Conservation (phyloP, 2,113 vertebrate genomes). For the Prionailurus bengalensis region DNA sequence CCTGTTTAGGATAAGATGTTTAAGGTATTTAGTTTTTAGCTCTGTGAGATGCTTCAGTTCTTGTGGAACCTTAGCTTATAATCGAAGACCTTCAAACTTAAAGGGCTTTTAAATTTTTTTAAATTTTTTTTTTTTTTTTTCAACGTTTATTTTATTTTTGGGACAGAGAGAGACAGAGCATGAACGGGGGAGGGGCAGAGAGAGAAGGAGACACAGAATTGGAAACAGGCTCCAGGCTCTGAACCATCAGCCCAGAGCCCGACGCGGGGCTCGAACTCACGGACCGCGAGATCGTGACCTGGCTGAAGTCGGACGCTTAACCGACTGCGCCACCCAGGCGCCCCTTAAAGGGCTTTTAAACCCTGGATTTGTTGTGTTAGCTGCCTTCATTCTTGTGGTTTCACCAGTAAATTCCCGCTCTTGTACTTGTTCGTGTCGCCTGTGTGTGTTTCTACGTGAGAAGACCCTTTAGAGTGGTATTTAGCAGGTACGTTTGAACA, state of each 20-base stretch:
- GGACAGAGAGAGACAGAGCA: too few relatives aligned
- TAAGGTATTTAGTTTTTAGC: background rate
- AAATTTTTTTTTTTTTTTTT: too few relatives aligned
- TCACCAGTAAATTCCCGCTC: background rate
- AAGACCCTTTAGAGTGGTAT: background rate
- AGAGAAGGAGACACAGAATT: too few relatives aligned
- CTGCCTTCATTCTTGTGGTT: background rate
- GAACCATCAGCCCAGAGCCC: too few relatives aligned
- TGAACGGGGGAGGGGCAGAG: too few relatives aligned
- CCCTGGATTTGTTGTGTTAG: background rate
- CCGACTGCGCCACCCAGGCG: too few relatives aligned
- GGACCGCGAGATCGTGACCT: too few relatives aligned
- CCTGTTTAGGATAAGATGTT: background rate
- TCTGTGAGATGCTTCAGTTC: background rate
- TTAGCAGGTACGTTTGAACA: background rate
- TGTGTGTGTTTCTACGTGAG: background rate
- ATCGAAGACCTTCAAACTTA: background rate
- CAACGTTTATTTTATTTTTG: too few relatives aligned
- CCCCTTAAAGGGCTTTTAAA: background rate
- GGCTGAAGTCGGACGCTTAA: too few relatives aligned
- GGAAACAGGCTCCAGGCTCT: too few relatives aligned
- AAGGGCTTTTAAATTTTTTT: background rate
- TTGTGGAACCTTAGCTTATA: background rate
- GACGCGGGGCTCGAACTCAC: too few relatives aligned
- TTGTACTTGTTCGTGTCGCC: fast-evolving